Evolutionary conservation across 1,140 invertebrate genomes (phyloP).

Genomic region (Glomeris maerens): DNA sequence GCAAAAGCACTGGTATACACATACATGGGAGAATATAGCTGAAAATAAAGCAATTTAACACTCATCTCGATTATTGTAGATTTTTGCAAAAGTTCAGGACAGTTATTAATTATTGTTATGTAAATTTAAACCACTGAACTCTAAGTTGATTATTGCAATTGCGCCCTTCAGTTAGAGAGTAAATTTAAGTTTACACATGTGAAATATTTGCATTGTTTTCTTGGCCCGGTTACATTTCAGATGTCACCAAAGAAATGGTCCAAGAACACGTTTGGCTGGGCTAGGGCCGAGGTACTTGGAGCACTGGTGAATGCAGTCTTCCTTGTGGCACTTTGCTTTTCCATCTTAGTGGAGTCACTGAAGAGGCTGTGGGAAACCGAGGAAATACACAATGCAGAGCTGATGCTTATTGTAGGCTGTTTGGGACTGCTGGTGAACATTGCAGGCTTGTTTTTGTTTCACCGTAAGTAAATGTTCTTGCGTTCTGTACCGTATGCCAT

Average conservation of each 20-base stretch:
- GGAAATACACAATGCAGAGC: constrained; percentile 58
- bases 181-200: too few relatives aligned
- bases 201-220: constrained; percentile 9
- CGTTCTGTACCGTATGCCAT: background rate
- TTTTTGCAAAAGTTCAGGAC: background rate
- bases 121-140: too few relatives aligned
- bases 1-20: too few relatives aligned
- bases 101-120: constrained; percentile 4
- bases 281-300: constrained; percentile 82
- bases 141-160: too few relatives aligned
- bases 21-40: too few relatives aligned
- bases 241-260: constrained; percentile 92
- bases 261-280: constrained; percentile 91
- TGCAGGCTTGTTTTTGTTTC: constrained; percentile 64
- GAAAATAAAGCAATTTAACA: too few relatives aligned
- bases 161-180: too few relatives aligned
- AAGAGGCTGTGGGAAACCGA: constrained; percentile 76
- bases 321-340: constrained; percentile 82
- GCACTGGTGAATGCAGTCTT: constrained; percentile 84
- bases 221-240: constrained; percentile 36
- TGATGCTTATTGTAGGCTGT: constrained; percentile 59
- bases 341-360: constrained; percentile 74
- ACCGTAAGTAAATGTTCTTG: constrained; percentile 43
- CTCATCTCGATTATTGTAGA: background rate
- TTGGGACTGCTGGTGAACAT: constrained; percentile 68